Base-by-base conservation (phyloP, 2,888 invertebrate species). In the Drosophila koepferae region DNA sequence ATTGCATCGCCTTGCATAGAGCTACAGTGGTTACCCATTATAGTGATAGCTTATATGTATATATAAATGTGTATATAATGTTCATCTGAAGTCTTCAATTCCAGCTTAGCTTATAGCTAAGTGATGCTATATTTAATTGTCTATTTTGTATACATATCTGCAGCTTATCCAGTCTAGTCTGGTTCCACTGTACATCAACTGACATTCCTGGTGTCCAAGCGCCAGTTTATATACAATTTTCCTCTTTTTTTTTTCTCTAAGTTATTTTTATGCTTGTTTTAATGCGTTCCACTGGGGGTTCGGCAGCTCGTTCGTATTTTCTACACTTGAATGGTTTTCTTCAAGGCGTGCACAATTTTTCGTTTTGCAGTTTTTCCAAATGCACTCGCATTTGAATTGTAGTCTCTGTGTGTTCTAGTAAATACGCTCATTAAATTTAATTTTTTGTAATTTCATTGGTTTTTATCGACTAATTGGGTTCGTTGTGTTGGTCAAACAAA, bases 291-390 rank as follows among this genome's bases (percentile, higher is more conserved):
- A 72, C 74, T 74, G 71, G 67, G 90, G 90, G 84, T 68, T 76
- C 54, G 85, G 81, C 89, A 79, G 67, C 72, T 59, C 64, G 65
- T 51, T 80, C 55, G 74, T 56, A 68, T 82, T 87, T 70, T 89
- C 67, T 73, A 86, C 89, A 90, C 75, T 86, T 85, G 89, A 85
- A 88, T 90, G 85, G 66, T 82, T 85, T 90, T 90, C 90, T 64
- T 90, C 90, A 85, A 85, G 85, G 85, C 85, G 80, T 83, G 77
- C 89, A 73, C 83, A 76, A 72, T 82, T 88, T 85, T 86, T 80
- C 83, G 75, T 75, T 72, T 74, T 64, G 73, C 77, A 81, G 69
- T 62, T 81, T 74, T 81, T 82, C 63, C 68, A 64, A 84, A 74
- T 89, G 87, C 90, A 89, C 64, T 73, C 90, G 74, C 72, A 60